These are phyloP conservation scores for Pseudochirops corinnae DNA, from an alignment of 2,797 vertebrate species.

Conservation along the genomic window DNA sequence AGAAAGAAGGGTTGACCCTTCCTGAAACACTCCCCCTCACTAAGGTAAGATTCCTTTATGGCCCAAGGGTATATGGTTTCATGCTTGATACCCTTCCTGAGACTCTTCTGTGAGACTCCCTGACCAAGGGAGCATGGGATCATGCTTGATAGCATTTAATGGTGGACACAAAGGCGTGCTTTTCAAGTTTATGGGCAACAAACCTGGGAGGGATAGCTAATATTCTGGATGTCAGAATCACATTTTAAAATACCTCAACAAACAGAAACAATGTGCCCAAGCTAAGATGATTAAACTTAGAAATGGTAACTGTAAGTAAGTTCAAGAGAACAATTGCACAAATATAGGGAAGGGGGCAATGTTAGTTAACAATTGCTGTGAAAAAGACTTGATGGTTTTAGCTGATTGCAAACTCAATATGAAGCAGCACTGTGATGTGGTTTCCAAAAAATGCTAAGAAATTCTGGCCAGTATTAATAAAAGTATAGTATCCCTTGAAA, in stretches of 20 bases:
- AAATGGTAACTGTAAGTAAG: constrained; percentile 26
- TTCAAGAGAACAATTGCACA: constrained; percentile 1
- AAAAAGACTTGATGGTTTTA: constrained; percentile 25
- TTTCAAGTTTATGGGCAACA: constrained; percentile 8
- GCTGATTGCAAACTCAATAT: constrained; percentile 27
- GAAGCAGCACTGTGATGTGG: constrained; percentile 23
- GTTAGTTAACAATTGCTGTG: background rate
- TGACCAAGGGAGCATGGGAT: constrained; percentile 32
- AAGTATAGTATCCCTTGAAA: background rate
- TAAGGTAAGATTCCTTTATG: constrained; percentile 86
- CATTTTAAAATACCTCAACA: constrained; percentile 8
- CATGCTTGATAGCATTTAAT: constrained; percentile 43
- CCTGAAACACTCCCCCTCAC: constrained; percentile 90
- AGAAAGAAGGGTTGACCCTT: constrained; percentile 90
- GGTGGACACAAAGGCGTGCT: constrained; percentile 18
- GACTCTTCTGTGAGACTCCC: constrained; percentile 86
- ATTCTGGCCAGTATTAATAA: constrained; percentile 30
- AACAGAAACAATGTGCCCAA: background rate
- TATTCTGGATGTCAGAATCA: background rate
- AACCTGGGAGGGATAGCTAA: background rate
- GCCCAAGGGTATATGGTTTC: constrained; percentile 35
- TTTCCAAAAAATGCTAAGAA: constrained; percentile 20
- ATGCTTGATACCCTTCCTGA: constrained; percentile 83
- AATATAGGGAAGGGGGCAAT: constrained; percentile 3
- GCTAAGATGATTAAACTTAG: constrained; percentile 10